Percentiles rank a stretch among this genome's conserved stretches.
Evolutionary conservation across 2,888 invertebrate species (phyloP).

Genomic region (Caenorhabditis angaria): DNA sequence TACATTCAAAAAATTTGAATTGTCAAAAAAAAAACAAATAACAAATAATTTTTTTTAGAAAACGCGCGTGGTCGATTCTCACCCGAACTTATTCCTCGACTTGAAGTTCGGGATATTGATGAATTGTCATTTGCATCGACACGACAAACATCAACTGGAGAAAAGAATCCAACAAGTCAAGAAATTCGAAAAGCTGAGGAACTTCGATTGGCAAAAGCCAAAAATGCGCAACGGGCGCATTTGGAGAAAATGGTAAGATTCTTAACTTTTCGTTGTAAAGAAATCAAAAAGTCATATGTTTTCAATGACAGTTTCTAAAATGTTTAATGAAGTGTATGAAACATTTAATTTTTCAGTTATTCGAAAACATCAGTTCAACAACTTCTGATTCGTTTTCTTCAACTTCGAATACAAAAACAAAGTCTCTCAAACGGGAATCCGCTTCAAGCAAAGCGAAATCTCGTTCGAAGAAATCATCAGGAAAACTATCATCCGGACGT

Average conservation of each 20-base stretch:
- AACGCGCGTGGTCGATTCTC: constrained; percentile 15
- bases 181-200: constrained; percentile 1
- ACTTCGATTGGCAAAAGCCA: neutral
- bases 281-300: too few relatives aligned
- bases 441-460: constrained; percentile 5
- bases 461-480: constrained; percentile 26
- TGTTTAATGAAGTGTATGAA: too few relatives aligned
- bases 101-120: constrained; percentile 34
- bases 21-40: neutral
- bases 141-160: neutral
- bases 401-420: neutral
- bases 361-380: too few relatives aligned
- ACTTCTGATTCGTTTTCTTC: neutral
- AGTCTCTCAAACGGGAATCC: neutral
- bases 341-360: too few relatives aligned
- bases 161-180: neutral
- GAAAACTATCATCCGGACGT: constrained; percentile 13
- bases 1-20: neutral
- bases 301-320: too few relatives aligned
- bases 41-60: neutral
- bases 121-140: constrained; percentile 24
- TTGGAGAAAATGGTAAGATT: constrained; percentile 4
- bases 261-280: neutral
- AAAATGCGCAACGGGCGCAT: neutral
- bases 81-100: constrained; percentile 18